Evolutionary conservation across 2,888 invertebrate species (phyloP).

Genomic region (Ectropis crepuscularia): DNA sequence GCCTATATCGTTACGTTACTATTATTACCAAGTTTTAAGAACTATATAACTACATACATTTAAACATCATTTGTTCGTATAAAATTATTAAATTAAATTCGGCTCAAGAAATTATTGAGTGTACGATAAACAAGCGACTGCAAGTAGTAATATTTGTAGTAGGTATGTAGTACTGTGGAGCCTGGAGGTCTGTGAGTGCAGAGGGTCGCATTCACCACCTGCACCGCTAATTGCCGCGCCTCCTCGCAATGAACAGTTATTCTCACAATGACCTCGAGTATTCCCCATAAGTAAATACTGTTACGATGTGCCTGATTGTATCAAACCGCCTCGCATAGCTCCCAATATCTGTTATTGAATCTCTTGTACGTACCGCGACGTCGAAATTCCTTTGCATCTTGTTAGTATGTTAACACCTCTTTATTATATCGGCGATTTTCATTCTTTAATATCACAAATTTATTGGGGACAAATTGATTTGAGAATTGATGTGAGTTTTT

Average conservation of each 20-base stretch:
- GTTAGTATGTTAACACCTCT: constrained; percentile 42
- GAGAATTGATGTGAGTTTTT: neutral
- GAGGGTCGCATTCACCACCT: constrained; percentile 78
- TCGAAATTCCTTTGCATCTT: constrained; percentile 43
- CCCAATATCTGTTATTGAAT: constrained; percentile 45
- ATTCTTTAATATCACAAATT: constrained; percentile 26
- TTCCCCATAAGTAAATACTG: constrained; percentile 56
- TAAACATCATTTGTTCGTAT: too few relatives aligned
- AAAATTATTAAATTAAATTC: constrained; percentile 50
- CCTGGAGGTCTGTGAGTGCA: constrained; percentile 61
- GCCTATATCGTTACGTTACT: too few relatives aligned
- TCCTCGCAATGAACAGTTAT: constrained; percentile 74
- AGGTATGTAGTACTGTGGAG: constrained; percentile 32
- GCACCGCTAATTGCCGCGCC: constrained; percentile 79
- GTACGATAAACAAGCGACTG: constrained; percentile 72
- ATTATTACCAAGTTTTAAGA: too few relatives aligned
- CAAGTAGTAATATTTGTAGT: constrained; percentile 45
- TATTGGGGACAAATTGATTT: constrained; percentile 18
- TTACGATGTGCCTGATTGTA: constrained; percentile 54
- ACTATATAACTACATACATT: too few relatives aligned
- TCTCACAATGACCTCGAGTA: constrained; percentile 66
- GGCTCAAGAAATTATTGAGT: constrained; percentile 54
- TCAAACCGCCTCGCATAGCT: constrained; percentile 46
- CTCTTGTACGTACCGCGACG: constrained; percentile 37
- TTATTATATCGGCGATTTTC: constrained; percentile 37